Conservation (phyloP, 1,140 invertebrate genomes). For the Solenopsis fugax region DNA sequence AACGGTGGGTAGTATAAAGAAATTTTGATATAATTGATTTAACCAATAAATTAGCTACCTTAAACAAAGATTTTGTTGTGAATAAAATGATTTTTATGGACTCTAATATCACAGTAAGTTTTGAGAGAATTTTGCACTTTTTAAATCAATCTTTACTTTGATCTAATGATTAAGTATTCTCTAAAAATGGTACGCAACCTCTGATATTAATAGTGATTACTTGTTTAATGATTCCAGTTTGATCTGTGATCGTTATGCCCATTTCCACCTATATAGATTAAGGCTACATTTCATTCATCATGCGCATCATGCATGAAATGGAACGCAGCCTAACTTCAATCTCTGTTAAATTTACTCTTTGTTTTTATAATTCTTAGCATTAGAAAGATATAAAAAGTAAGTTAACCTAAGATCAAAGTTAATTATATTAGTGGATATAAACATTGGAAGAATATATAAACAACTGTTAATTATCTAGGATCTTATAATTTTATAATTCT, state of each 20-base stretch:
- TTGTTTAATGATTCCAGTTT: background rate
- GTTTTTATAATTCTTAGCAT: too few relatives aligned
- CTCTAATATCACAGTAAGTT: background rate
- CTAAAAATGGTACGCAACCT: background rate
- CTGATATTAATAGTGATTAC: background rate
- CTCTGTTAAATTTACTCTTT: too few relatives aligned
- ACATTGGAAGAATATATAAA: too few relatives aligned
- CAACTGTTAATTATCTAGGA: too few relatives aligned
- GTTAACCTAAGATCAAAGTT: too few relatives aligned
- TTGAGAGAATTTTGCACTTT: background rate
- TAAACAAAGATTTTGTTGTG: background rate
- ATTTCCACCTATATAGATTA: too few relatives aligned
- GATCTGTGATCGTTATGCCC: background rate
- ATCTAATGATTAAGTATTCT: background rate
- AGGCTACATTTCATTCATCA: too few relatives aligned
- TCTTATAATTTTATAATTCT: background rate
- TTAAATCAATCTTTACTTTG: background rate
- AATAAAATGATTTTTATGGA: background rate
- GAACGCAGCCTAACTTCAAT: too few relatives aligned
- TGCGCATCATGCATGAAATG: too few relatives aligned
- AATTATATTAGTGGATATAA: too few relatives aligned
- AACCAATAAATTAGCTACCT: background rate
- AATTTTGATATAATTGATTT: background rate
- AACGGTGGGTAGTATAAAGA: slow-evolving; percentile 23
- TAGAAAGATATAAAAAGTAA: too few relatives aligned